Percentiles rank a stretch among this genome's conserved stretches.
phyloP scores from a whole-genome alignment of 1,140 invertebrate species.

The Theocolax elegans region DNA sequence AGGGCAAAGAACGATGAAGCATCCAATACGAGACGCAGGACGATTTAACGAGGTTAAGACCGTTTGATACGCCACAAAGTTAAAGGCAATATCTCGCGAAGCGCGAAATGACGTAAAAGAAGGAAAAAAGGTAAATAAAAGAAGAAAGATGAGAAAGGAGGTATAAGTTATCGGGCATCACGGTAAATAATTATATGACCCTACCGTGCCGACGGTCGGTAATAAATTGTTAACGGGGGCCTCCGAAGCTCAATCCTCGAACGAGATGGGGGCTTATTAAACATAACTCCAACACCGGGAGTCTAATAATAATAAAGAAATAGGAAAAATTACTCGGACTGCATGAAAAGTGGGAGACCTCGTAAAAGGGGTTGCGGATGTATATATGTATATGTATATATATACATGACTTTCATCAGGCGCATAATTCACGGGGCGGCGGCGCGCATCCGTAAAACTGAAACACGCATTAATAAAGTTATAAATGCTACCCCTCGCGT shows the following conservation, averaged over 20 bases:
- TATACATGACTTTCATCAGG: conserved; percentile 32
- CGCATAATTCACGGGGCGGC: conserved; percentile 23
- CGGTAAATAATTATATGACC: too few relatives aligned
- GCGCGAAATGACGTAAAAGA: too few relatives aligned
- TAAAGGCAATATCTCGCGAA: too few relatives aligned
- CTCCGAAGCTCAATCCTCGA: not conserved
- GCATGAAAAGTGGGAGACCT: not conserved
- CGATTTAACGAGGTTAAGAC: too few relatives aligned
- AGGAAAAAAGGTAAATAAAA: too few relatives aligned
- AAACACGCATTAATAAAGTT: conserved; percentile 47
- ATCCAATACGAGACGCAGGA: too few relatives aligned
- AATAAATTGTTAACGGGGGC: too few relatives aligned
- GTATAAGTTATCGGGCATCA: too few relatives aligned
- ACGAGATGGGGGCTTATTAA: conserved; percentile 19
- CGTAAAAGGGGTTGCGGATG: not conserved
- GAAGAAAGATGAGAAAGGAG: too few relatives aligned
- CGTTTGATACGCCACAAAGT: too few relatives aligned
- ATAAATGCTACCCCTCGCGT: conserved; percentile 39
- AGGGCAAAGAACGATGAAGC: too few relatives aligned
- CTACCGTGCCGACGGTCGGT: too few relatives aligned
- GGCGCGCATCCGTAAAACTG: conserved; percentile 13
- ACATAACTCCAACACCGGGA: not conserved
- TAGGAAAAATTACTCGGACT: conserved; percentile 28
- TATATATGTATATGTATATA: not conserved
- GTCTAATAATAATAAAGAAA: not conserved